Conservation (phyloP, 2,113 vertebrate genomes). For the Trogon surrucura region DNA sequence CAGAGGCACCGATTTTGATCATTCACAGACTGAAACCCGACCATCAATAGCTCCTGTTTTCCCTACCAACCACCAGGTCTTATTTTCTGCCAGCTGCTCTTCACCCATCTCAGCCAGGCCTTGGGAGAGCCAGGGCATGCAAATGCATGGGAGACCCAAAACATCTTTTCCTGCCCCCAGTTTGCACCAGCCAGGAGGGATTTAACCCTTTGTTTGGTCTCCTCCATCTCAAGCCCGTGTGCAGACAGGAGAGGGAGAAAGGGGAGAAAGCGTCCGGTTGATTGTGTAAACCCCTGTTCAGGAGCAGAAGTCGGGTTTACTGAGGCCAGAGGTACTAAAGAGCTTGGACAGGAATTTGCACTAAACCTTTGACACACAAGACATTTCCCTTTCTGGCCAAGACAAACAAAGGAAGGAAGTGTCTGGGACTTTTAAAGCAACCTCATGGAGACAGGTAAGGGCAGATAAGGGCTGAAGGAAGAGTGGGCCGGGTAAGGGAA, state of each 20-base stretch:
- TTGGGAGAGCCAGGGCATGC: background rate
- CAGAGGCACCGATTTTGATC: background rate
- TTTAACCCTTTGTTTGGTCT: background rate
- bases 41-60: background rate
- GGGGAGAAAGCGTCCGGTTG: background rate
- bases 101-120: background rate
- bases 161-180: background rate
- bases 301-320: conserved; percentile 1
- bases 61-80: background rate
- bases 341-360: conserved; percentile 44
- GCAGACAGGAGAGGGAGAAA: background rate
- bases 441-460: conserved; percentile 64
- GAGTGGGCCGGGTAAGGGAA: conserved; percentile 49
- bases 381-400: conserved; percentile 70
- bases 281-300: background rate
- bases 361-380: conserved; percentile 59
- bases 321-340: conserved; percentile 18
- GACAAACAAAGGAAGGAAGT: conserved; percentile 70
- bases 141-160: background rate
- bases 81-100: background rate
- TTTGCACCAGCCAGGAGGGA: background rate
- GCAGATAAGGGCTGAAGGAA: conserved; percentile 70
- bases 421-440: conserved; percentile 63
- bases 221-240: accelerated
- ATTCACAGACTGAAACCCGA: background rate